Base-by-base conservation (phyloP, 2,888 invertebrate species). In the Epicampocera succincta region DNA sequence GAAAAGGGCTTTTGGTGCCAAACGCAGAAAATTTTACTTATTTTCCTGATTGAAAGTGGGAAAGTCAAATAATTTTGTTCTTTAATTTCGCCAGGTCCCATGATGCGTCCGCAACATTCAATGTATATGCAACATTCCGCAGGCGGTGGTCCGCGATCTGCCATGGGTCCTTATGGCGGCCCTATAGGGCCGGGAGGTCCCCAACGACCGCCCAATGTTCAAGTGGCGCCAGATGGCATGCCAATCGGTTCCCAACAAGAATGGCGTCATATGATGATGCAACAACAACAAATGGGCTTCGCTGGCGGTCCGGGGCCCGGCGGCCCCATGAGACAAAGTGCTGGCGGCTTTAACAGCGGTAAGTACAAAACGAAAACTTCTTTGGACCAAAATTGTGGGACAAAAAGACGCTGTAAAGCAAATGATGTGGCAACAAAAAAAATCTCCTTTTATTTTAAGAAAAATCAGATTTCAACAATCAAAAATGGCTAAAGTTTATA, bases 91-190 rank as follows among this genome's bases (percentile, higher is more conserved):
- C 85, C n/a, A 93, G 93, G 94, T 84, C 94, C 94, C 5, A 94
- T 94, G 94, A 94, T 94, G 93, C 92, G 94, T 83, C 93, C 94
- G 2, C 94, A 93, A 89, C 92, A 92, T 84, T 89, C 91, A 44
- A 92, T 93, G 92, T 93, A 93, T 83, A 92, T 93, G 92, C 89
- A 91, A 87, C 89, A 90, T 87, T 90, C 90, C 84, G 89, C 88
- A 11, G 87, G 87, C 2, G 89, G 89, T 44, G 90, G 89, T 66
- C 88, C 89, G 48, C 85, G 88, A 85, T 87, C 87, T 40, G 87
- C 85, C 85, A 86, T 88, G 86, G 89, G 88, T 12, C 89, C 91
- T 25, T 87, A 90, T 72, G 90, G 85, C 52, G 90, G 86, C 15
- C 88, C 89, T 9, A 88, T 88, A 72, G 90, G 92, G 86, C 87